Base-by-base conservation (phyloP, 1,140 invertebrate genomes). In the Palaemon carinicauda region DNA sequence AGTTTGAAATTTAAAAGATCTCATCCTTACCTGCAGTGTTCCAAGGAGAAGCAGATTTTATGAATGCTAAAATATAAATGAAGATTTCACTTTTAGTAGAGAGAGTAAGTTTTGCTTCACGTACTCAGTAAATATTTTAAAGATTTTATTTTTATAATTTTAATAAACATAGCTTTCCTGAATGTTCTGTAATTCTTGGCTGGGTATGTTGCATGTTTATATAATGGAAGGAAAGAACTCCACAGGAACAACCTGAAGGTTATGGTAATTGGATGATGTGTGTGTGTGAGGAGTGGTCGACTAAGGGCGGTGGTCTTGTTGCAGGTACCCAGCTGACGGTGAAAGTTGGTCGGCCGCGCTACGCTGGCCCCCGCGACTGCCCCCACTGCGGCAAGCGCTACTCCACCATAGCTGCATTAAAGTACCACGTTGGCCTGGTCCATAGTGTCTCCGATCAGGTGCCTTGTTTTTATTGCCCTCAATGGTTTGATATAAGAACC, bases 341-440 rank as follows among this genome's bases (percentile, higher is more conserved):
- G 82, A 88, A 88, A 84, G 81, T 88, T 81, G 87, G 87, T 54
- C 89, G 89, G 56, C 90, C 90, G 17, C 88, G 89, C 75, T 90
- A 89, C 84, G 86, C 89, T 53, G 89, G 89, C 73, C 87, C 89
- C 71, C 84, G 90, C 21, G 86, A 88, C 84, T 95, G 94, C 90
- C 94, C 94, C 14, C 94, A 95, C 90, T 95, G 94, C 89, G 93
- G 93, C 77, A 93, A 94, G 91, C 93, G 92, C 82, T 94, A 93
- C 91, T 93, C 93, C 29, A 95, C 94, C 90, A 94, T 94, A 90
- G 94, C 94, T 19, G 94, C 94, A 33, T 91, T 94, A 52, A 95
- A 94, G 90, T 94, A 95, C 90, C 94, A 95, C 90, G 94, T 95
- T 51, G 92, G 94, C 82, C 92, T 95, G 89, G 94, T 95, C 91